Percentiles rank a stretch among this genome's conserved stretches.
phyloP scores from a whole-genome alignment of 2,888 invertebrate species.

The Eurytoma californica region DNA sequence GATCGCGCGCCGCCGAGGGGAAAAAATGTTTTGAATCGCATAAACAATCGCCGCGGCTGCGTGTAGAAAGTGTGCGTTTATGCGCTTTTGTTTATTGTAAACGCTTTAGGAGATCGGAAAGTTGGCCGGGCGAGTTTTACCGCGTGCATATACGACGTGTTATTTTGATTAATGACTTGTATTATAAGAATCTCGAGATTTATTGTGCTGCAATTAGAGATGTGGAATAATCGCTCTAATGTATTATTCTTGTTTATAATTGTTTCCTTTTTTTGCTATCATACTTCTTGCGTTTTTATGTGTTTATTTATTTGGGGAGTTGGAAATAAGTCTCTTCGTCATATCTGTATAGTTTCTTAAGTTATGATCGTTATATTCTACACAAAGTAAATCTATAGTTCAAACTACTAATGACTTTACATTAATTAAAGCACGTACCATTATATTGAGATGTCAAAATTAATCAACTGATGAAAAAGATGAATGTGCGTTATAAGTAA shows the following conservation, averaged over 20 bases:
- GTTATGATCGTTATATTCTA: too few species aligned
- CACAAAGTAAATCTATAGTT: too few species aligned
- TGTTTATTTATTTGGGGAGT: too few species aligned
- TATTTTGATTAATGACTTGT: conserved; percentile 41
- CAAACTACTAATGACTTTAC: background rate
- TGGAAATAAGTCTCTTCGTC: too few species aligned
- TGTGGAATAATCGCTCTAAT: conserved; percentile 18
- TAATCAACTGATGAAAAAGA: too few species aligned
- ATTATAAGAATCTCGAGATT: conserved; percentile 23
- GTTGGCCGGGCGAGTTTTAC: background rate
- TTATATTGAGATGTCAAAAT: too few species aligned
- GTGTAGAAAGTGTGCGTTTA: conserved; percentile 28
- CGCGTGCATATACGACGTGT: conserved; percentile 18
- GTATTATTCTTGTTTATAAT: conserved; percentile 7
- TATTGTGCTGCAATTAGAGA: conserved; percentile 24
- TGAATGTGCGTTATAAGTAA: too few species aligned
- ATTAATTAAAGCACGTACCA: background rate
- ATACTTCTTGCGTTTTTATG: too few species aligned
- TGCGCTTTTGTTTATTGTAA: conserved; percentile 37
- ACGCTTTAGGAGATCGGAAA: conserved; percentile 27
- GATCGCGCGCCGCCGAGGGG: background rate
- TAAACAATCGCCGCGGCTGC: conserved; percentile 20
- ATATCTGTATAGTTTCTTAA: too few species aligned
- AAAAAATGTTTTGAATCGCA: conserved; percentile 26
- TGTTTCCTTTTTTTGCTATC: background rate